Evolutionary conservation across 1,140 invertebrate genomes (phyloP).

Genomic region (Heliconius hermathena): DNA sequence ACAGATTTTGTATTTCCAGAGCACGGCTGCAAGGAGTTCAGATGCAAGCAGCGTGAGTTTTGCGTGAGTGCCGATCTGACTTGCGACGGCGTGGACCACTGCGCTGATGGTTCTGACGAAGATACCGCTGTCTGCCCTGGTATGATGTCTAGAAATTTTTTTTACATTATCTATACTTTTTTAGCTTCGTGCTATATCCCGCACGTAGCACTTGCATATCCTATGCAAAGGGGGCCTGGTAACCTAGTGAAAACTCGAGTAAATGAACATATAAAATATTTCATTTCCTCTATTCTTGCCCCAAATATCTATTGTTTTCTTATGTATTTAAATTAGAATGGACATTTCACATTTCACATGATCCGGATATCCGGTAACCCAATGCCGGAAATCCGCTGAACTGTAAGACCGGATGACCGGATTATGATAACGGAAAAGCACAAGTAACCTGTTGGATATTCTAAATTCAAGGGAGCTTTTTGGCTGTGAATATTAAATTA

Average conservation of each 20-base stretch:
- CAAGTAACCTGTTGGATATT: no score
- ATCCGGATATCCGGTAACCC: no score
- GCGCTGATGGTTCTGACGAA: constrained; percentile 96
- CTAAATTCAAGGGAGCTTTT: no score
- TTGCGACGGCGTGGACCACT: constrained; percentile 95
- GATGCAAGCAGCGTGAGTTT: constrained; percentile 91
- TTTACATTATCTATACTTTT: background rate
- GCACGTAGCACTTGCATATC: no score
- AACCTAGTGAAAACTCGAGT: background rate
- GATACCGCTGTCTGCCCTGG: constrained; percentile 91
- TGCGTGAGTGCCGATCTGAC: constrained; percentile 94
- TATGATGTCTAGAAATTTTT: constrained; percentile 64
- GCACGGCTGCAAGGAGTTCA: constrained; percentile 93
- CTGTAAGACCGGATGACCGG: no score
- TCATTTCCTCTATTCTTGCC: no score
- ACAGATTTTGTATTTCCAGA: constrained; percentile 84
- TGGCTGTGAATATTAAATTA: no score
- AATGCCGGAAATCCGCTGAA: no score
- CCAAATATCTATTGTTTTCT: no score
- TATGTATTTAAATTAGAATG: no score
- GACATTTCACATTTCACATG: no score
- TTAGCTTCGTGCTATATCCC: background rate
- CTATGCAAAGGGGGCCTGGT: background rate
- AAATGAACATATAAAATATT: background rate
- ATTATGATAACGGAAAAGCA: no score